Conservation (phyloP, 2,888 invertebrate species). For the Xestia ashworthii region DNA sequence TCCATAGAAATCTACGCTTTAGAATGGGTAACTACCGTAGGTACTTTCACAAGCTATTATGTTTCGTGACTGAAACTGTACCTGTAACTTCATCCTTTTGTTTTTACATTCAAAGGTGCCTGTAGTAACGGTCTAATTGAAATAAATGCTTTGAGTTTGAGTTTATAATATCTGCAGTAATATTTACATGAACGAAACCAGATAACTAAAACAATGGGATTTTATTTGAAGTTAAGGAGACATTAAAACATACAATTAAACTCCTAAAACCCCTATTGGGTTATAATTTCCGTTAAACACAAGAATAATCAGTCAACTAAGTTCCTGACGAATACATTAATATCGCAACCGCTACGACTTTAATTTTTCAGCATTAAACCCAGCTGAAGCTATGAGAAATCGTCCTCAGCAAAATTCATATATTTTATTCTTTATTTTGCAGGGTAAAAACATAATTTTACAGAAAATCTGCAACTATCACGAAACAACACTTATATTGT, state of each 20-base stretch:
- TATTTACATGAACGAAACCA: not conserved
- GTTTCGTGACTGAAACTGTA: not conserved
- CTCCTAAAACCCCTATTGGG: not conserved
- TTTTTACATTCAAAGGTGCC: not conserved
- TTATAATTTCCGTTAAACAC: constrained; percentile 30
- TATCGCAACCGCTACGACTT: constrained; percentile 70
- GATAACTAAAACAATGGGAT: not conserved
- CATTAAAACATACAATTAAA: constrained; percentile 13
- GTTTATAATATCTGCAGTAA: not conserved
- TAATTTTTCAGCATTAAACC: constrained; percentile 78
- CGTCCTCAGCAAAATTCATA: constrained; percentile 66
- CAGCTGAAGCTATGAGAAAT: constrained; percentile 73
- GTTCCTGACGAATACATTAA: constrained; percentile 71
- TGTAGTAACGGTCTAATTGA: not conserved
- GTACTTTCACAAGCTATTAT: not conserved
- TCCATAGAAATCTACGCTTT: not conserved
- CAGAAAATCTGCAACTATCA: constrained; percentile 54
- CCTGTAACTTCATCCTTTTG: not conserved
- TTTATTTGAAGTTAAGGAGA: not conserved
- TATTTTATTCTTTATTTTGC: constrained; percentile 60
- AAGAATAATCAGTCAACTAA: constrained; percentile 59
- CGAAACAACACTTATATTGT: constrained; percentile 31
- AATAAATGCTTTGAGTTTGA: not conserved
- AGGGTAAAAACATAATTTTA: constrained; percentile 47
- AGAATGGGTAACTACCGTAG: not conserved